Evolutionary conservation across 2,888 invertebrate species (phyloP), one percentile per base, ranked within the genome.

Genomic region (Cecidostiba fungosa): DNA sequence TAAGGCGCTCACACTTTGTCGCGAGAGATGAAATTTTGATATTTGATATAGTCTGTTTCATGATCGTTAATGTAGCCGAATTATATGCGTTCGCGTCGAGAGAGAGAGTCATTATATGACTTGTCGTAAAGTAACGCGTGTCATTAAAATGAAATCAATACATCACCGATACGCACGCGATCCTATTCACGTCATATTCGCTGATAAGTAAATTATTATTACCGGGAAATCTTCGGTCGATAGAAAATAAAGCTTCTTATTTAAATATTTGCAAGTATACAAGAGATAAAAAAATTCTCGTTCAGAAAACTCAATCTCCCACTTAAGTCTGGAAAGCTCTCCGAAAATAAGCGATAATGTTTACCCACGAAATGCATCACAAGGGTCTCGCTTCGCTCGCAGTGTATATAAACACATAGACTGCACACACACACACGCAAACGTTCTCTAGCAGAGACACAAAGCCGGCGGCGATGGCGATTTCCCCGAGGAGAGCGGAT

Each of bases 401-500:
- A n/a, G 54, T n/a, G 19, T 59, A 2, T 59, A 59, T 23, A 59
- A 59, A 59, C 23, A 10, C n/a, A 59, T 23, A 59, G 1, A 23
- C n/a, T n/a, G n/a, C 6, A n/a, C 8, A 54, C 8, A n/a, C n/a
- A 59, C 23, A 59, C 2, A 19, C n/a, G 23, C 23, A 8, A 54
- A 54, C 54, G 54, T 19, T 54, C 19, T 32, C 32, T 32, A n/a
- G 19, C 50, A 59, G 54, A 59, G 54, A 59, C 54, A 59, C 54
- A 23, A 59, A 59, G 73, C 32, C 14, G 70, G 70, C 36, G 19
- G 36, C 36, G 1, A n/a, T 70, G 23, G 32, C 74, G 29, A 73
- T 79, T 79, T 84, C 84, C 78, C 84, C 23, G 12, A 62, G 73
- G 84, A 47, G 73, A 12, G n/a, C n/a, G 50, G 73, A 62, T 78